Conservation (phyloP, 37 sponge, comb jelly and placozoan species). For the Halichondria panicea region DNA sequence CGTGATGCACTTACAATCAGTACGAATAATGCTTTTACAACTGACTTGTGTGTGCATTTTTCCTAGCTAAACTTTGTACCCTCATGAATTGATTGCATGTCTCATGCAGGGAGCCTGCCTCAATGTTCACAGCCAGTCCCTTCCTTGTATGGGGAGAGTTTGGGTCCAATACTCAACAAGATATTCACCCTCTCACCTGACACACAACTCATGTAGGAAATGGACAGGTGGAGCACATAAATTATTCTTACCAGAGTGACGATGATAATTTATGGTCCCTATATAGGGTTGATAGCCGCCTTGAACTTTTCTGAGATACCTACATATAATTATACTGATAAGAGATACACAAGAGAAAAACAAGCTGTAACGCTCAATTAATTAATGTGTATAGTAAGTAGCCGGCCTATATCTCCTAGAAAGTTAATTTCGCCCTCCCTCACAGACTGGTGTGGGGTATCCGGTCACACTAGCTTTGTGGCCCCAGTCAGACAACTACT, state of each 20-base stretch:
- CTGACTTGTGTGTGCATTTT: too few species aligned
- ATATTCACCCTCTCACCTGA: too few species aligned
- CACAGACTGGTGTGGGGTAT: slow-evolving; percentile 60
- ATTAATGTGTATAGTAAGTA: neutral
- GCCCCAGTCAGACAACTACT: slow-evolving; percentile 19
- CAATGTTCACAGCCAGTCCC: too few species aligned
- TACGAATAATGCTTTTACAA: too few species aligned
- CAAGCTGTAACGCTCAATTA: slow-evolving; percentile 24
- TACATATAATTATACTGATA: too few species aligned
- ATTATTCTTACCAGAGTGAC: too few species aligned
- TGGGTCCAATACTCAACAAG: slow-evolving; percentile 36
- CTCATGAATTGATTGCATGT: neutral
- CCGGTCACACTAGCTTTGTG: slow-evolving; percentile 11
- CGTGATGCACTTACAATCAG: too few species aligned
- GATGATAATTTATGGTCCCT: too few species aligned
- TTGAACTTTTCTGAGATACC: slow-evolving; percentile 69
- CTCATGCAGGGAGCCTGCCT: neutral
- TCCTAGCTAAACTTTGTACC: too few species aligned
- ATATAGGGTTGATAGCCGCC: slow-evolving; percentile 49
- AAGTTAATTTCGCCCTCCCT: neutral
- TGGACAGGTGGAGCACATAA: slow-evolving; percentile 60
- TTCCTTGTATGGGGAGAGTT: slow-evolving; percentile 42
- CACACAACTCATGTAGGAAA: slow-evolving; percentile 51
- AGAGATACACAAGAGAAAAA: slow-evolving; percentile 48
- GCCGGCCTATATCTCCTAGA: neutral